Evolutionary conservation across 1,140 invertebrate species (phyloP).

Genomic region (Tetranychus urticae): DNA sequence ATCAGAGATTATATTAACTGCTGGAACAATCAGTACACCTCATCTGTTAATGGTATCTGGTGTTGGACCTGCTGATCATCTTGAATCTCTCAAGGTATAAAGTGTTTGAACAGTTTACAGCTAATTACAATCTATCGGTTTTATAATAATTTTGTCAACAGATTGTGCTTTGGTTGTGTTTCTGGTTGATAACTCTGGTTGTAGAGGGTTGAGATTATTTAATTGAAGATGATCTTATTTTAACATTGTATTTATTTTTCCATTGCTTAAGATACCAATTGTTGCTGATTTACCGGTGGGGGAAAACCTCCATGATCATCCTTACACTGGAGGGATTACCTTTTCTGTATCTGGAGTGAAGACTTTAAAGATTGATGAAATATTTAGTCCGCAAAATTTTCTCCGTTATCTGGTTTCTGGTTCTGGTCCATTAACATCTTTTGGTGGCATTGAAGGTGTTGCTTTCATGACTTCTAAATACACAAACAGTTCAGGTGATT

Average conservation of each 20-base stretch:
- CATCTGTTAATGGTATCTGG: slow-evolving; percentile 21
- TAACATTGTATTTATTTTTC: slow-evolving; percentile 14
- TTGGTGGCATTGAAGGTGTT: slow-evolving; percentile 25
- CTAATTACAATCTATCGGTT: no score
- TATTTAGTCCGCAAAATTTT: not conserved
- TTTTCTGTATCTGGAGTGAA: not conserved
- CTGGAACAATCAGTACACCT: slow-evolving; percentile 35
- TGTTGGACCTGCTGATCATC: slow-evolving; percentile 39
- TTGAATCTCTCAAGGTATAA: slow-evolving; percentile 17
- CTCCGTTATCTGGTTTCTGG: not conserved
- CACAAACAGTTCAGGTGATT: slow-evolving; percentile 50
- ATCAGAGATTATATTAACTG: slow-evolving; percentile 46
- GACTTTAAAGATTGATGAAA: not conserved
- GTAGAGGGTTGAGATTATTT: no score
- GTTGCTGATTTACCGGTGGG: slow-evolving; percentile 24
- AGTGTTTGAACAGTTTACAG: not conserved
- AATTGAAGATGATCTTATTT: not conserved
- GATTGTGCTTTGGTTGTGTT: no score
- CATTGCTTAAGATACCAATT: slow-evolving; percentile 11
- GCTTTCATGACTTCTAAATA: slow-evolving; percentile 65
- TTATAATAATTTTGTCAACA: no score
- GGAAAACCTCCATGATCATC: slow-evolving; percentile 20
- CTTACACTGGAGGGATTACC: not conserved
- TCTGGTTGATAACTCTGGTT: no score
- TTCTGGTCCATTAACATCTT: not conserved